phyloP scores from a whole-genome alignment of 1,140 invertebrate species.

The Stegodyphus mimosarum region DNA sequence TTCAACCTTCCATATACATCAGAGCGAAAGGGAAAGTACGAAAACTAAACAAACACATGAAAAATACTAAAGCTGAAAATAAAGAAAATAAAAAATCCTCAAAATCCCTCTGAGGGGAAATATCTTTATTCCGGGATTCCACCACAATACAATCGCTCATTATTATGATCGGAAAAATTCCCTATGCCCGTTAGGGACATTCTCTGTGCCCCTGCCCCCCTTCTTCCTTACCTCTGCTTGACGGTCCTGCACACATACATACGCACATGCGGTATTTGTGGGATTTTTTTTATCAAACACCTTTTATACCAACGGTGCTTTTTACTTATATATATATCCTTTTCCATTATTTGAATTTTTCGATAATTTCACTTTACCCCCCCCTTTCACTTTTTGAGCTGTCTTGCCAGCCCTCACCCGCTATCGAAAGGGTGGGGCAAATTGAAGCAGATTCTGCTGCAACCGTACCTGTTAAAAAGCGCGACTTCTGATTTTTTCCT shows the following conservation, averaged over 20 bases:
- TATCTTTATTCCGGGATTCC: slow-evolving; percentile 58
- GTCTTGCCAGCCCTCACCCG: neutral
- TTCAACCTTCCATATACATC: neutral
- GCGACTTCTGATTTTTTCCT: slow-evolving; percentile 54
- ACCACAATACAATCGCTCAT: slow-evolving; percentile 60
- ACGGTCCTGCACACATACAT: neutral
- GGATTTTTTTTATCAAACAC: slow-evolving; percentile 49
- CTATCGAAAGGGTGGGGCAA: slow-evolving; percentile 25
- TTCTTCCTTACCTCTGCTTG: neutral
- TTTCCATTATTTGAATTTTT: slow-evolving; percentile 61
- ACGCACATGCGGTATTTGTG: slow-evolving; percentile 17
- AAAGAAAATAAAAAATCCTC: slow-evolving; percentile 31
- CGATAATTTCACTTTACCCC: slow-evolving; percentile 57
- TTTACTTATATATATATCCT: slow-evolving; percentile 39
- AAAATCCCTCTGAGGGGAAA: slow-evolving; percentile 45
- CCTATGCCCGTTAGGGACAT: slow-evolving; percentile 54
- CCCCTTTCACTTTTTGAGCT: too few species aligned
- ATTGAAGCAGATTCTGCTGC: slow-evolving; percentile 26
- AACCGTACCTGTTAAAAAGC: slow-evolving; percentile 48
- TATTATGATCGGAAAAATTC: slow-evolving; percentile 61
- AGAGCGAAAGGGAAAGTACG: neutral
- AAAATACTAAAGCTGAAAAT: slow-evolving; percentile 28
- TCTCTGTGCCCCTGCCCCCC: neutral
- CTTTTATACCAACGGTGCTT: slow-evolving; percentile 43
- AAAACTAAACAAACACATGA: slow-evolving; percentile 49